phyloP scores from a whole-genome alignment of 2,888 invertebrate species.

The Campaea margaritaria region DNA sequence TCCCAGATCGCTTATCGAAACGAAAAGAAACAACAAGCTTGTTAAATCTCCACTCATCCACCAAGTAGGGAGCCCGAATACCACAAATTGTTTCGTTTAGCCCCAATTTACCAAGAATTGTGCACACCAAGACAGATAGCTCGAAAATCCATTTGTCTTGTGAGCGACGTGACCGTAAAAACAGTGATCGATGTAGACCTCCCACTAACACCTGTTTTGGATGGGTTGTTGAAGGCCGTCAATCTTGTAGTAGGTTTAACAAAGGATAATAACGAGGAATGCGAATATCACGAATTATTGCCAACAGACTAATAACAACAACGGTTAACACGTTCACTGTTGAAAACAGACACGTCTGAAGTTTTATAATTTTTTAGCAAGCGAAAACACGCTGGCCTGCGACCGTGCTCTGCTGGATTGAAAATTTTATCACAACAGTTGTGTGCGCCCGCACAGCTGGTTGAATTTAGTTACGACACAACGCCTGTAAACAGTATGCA shows the following conservation, averaged over 20 bases:
- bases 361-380: no score
- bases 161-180: conserved; percentile 57
- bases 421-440: no score
- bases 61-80: background rate
- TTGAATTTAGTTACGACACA: no score
- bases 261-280: conserved; percentile 6
- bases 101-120: conserved; percentile 8
- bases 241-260: conserved; percentile 47
- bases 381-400: no score
- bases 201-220: conserved; percentile 69
- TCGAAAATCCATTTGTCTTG: conserved; percentile 67
- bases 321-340: no score
- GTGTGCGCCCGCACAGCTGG: no score
- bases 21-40: background rate
- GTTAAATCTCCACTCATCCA: conserved; percentile 6
- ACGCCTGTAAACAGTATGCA: no score
- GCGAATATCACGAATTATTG: no score
- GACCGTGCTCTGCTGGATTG: no score
- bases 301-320: no score
- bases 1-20: background rate
- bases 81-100: conserved; percentile 27
- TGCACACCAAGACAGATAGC: conserved; percentile 47
- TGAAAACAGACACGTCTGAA: no score
- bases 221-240: conserved; percentile 48
- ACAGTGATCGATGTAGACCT: conserved; percentile 68